phyloP scores from a whole-genome alignment of 1,140 invertebrate genomes.

The Agrilus planipennis region DNA sequence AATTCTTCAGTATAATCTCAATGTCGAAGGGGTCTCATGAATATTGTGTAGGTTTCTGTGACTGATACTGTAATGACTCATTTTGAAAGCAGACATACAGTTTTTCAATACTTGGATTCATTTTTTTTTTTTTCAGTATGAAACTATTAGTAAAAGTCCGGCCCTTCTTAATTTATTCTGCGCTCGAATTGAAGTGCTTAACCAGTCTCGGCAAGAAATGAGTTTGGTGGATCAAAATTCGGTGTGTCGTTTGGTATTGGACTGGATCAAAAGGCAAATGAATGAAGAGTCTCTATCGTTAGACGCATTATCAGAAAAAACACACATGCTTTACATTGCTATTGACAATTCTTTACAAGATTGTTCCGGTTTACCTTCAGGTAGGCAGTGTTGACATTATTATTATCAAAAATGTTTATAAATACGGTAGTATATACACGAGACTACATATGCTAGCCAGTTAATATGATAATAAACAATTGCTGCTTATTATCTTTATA shows the following conservation, averaged over 20 bases:
- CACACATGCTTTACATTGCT: constrained; percentile 67
- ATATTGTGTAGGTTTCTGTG: too few relatives aligned
- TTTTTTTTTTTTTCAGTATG: constrained; percentile 38
- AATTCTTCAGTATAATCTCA: constrained; percentile 2
- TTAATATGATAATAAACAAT: too few relatives aligned
- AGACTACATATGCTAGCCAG: too few relatives aligned
- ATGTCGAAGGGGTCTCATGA: too few relatives aligned
- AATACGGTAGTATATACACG: too few relatives aligned
- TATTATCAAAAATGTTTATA: too few relatives aligned
- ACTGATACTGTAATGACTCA: too few relatives aligned
- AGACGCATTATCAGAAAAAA: constrained; percentile 44
- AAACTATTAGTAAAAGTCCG: constrained; percentile 42
- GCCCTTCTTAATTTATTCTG: constrained; percentile 48
- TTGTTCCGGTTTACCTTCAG: constrained; percentile 57
- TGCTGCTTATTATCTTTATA: too few relatives aligned
- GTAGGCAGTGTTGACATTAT: too few relatives aligned
- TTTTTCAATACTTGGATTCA: background rate
- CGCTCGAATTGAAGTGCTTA: constrained; percentile 53
- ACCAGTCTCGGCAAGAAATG: constrained; percentile 51
- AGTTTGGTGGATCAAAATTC: constrained; percentile 42
- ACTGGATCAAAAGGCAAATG: constrained; percentile 51
- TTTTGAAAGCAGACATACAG: background rate
- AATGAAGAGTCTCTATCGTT: constrained; percentile 37
- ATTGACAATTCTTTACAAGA: constrained; percentile 66
- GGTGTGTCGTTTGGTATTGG: constrained; percentile 53